Percentiles rank a stretch among this genome's conserved stretches.
Evolutionary conservation across 2,113 vertebrate species (phyloP).

Genomic region (Scophthalmus maximus): DNA sequence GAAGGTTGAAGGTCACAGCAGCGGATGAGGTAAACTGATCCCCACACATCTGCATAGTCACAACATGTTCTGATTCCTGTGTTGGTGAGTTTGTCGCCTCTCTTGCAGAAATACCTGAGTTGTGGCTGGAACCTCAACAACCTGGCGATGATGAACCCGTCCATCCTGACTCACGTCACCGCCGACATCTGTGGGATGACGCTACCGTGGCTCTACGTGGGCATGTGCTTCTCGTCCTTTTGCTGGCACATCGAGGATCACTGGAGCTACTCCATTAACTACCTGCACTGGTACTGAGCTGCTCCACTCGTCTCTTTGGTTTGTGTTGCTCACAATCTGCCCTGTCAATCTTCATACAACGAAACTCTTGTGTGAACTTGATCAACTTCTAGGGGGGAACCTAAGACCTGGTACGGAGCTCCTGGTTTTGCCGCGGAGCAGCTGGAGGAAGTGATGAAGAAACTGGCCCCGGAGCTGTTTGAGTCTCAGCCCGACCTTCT

Average conservation of each 20-base stretch:
- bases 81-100: not conserved
- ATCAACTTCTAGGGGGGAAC: conserved; percentile 89
- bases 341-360: no score
- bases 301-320: not conserved
- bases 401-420: conserved; percentile 99
- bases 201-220: conserved; percentile 97
- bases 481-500: conserved; percentile 97
- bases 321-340: not conserved
- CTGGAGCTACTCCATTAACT: conserved; percentile 99
- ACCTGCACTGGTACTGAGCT: conserved; percentile 90
- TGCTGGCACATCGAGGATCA: conserved; percentile 99
- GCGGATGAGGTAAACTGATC: conserved; percentile 89
- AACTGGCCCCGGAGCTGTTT: conserved; percentile 96
- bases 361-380: not conserved
- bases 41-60: not conserved
- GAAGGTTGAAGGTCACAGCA: conserved; percentile 89
- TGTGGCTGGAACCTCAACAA: conserved; percentile 99
- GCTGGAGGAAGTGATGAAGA: conserved; percentile 97
- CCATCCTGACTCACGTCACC: conserved; percentile 95
- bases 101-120: conserved; percentile 90
- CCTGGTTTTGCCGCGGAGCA: conserved; percentile 97
- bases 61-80: not conserved
- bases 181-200: conserved; percentile 99
- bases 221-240: conserved; percentile 99
- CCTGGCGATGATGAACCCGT: conserved; percentile 98